These are phyloP conservation scores for Camponotus fellah DNA, from an alignment of 2,888 invertebrate species.

Conservation along the genomic window DNA sequence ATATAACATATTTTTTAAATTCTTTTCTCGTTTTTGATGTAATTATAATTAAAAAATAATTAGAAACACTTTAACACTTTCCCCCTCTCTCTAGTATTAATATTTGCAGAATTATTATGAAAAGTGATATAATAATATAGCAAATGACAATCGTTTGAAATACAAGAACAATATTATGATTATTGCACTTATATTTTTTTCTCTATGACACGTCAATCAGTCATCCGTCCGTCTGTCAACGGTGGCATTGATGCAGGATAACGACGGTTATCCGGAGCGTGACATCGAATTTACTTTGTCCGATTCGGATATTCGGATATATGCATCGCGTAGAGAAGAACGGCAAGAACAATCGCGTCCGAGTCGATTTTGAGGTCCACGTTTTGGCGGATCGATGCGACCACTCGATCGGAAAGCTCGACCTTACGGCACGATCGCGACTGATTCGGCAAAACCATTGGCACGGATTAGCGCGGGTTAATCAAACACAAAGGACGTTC, in stretches of 20 bases:
- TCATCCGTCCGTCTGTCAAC: not conserved
- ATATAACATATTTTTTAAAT: conserved; percentile 16
- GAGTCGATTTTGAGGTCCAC: conserved; percentile 57
- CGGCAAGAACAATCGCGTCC: conserved; percentile 51
- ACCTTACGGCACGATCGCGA: conserved; percentile 64
- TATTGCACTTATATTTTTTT: not conserved
- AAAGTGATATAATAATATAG: not conserved
- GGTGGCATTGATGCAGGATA: not conserved
- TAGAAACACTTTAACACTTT: not conserved
- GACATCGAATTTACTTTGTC: conserved; percentile 63
- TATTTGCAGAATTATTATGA: not conserved
- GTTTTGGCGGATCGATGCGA: conserved; percentile 53
- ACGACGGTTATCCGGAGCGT: conserved; percentile 50
- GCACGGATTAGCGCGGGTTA: conserved; percentile 72
- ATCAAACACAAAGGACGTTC: conserved; percentile 80
- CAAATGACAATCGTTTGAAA: not conserved
- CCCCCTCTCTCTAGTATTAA: not conserved
- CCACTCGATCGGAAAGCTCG: conserved; percentile 64
- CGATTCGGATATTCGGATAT: conserved; percentile 63
- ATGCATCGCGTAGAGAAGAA: conserved; percentile 32
- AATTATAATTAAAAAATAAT: conserved; percentile 8
- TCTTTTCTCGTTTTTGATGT: not conserved
- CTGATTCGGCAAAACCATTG: conserved; percentile 58
- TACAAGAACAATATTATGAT: conserved; percentile 2
- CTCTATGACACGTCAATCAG: not conserved